Evolutionary conservation across 2,797 vertebrate genomes (phyloP), one percentile per base, ranked within the genome.

Genomic region (Tinamus major): DNA sequence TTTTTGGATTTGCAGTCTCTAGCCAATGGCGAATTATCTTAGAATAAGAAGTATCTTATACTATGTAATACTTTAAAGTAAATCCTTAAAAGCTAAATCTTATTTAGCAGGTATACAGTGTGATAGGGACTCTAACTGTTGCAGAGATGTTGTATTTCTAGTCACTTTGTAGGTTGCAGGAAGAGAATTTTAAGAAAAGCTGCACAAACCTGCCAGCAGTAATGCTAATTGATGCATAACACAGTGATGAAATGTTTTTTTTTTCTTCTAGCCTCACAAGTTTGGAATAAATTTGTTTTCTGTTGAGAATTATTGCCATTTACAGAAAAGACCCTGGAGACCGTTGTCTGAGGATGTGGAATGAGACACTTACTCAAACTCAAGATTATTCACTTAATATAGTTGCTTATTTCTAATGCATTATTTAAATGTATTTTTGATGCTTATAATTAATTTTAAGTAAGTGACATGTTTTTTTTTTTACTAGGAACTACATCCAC

Each of bases 351-450:
- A 59, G 46, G 39, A 86, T 3, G 3, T 68, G 8, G 31, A 76
- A 83, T 72, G 37, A 24, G 33, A 7, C 26, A 79, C 68, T 95
- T 82, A 83, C 55, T 93, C 64, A 93, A 86, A 53, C 13, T 87
- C 29, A 20, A 70, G 83, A 20, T 88, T 85, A 83, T 20, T 78
- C 75, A 56, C 12, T 4, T 78, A 70, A 77, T 65, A 64, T 58
- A 63, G 75, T 48, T 94, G 48, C 51, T 92, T 95, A 68, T 94
- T 96, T 94, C 39, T 82, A 91, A 86, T 85, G 51, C 9, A 81
- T 83, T 5, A n/a, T 74, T 82, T 87, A 10, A 55, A 89, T 63
- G 8, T 27, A 4, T 41, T 77, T 91, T 74, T 85, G 27, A 61
- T n/a, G 1, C 39, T 46, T 49, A 63, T 12, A 46, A 44, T 26